These are phyloP conservation scores for Mohoua ochrocephala DNA, from an alignment of 2,113 vertebrate species.

Conservation along the genomic window DNA sequence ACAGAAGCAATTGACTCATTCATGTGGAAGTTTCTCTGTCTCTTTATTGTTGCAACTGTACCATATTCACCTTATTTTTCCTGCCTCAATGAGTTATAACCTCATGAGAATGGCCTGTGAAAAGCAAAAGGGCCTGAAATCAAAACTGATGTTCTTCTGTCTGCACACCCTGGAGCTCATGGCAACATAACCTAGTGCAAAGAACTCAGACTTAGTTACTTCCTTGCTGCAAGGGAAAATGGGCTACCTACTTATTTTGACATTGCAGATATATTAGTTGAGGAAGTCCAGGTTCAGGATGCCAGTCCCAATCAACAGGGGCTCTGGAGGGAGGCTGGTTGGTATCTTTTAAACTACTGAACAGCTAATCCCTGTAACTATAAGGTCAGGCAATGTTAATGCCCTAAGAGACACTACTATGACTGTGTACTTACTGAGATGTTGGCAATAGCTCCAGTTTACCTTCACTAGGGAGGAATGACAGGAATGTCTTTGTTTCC, in stretches of 20 bases:
- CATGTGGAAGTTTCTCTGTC: background rate
- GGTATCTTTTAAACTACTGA: background rate
- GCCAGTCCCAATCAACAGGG: background rate
- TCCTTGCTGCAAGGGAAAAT: background rate
- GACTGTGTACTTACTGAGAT: background rate
- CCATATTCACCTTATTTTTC: background rate
- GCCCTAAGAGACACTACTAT: background rate
- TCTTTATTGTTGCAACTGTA: background rate
- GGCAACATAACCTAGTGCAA: background rate
- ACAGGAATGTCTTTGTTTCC: background rate
- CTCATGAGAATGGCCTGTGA: background rate
- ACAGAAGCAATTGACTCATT: background rate
- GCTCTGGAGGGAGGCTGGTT: background rate
- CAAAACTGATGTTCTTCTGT: background rate
- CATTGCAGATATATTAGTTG: background rate
- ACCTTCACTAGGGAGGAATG: background rate
- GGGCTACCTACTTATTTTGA: background rate
- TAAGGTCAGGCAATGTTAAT: background rate
- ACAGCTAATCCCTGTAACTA: background rate
- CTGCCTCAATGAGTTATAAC: background rate
- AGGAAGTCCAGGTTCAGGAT: background rate
- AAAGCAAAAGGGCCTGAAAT: background rate
- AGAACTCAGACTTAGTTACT: background rate
- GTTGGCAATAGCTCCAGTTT: background rate
- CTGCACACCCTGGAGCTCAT: background rate